These are phyloP conservation scores for Zaprionus tsacasi DNA, from an alignment of 1,140 invertebrate genomes.

Conservation along the genomic window DNA sequence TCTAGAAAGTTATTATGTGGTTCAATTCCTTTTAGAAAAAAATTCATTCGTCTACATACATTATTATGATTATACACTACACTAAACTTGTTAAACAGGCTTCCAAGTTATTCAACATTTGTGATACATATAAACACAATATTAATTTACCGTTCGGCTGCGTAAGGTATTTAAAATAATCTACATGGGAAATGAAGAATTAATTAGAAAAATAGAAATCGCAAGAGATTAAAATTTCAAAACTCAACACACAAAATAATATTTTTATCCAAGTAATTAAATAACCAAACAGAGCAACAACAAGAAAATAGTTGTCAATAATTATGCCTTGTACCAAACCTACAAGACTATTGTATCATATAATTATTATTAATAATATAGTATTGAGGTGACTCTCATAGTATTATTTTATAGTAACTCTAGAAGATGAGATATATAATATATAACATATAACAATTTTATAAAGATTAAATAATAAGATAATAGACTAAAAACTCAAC, in stretches of 20 bases:
- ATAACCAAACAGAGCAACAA: background rate
- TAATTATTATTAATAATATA: background rate
- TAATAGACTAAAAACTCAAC: background rate
- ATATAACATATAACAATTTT: background rate
- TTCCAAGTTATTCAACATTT: background rate
- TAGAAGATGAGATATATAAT: too few species aligned
- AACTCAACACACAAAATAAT: too few species aligned
- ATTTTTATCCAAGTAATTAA: too few species aligned
- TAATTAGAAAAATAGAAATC: too few species aligned
- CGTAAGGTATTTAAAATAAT: background rate
- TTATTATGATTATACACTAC: background rate
- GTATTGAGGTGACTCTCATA: too few species aligned
- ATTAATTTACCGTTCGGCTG: background rate
- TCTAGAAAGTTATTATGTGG: background rate
- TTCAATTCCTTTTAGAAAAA: background rate
- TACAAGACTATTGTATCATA: background rate
- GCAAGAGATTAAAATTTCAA: too few species aligned
- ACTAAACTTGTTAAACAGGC: background rate
- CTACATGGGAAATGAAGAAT: background rate
- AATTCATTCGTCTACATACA: too few species aligned
- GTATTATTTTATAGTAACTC: too few species aligned
- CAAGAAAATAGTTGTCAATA: background rate
- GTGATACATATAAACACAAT: background rate
- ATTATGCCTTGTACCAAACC: background rate
- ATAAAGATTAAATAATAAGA: background rate